phyloP scores from a whole-genome alignment of 2,888 invertebrate genomes.

The Ectobius pallidus region DNA sequence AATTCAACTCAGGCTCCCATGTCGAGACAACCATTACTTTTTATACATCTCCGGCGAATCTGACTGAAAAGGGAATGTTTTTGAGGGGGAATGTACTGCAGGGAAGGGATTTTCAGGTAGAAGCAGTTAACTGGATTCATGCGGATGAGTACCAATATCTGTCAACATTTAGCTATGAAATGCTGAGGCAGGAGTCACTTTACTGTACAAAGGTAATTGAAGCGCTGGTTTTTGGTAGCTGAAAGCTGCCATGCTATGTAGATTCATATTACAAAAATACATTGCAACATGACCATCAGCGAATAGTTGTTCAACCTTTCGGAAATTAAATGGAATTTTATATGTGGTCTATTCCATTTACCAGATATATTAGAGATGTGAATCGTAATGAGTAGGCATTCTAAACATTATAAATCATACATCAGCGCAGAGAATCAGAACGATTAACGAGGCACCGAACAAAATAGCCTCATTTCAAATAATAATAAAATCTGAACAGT shows the following conservation, averaged over 20 bases:
- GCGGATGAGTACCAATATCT: neutral
- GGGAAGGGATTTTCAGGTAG: neutral
- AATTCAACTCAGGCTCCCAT: no score
- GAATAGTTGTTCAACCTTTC: neutral
- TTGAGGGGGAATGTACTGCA: neutral
- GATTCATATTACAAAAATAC: neutral
- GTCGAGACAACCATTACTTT: no score
- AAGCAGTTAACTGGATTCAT: neutral
- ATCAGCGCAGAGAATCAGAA: no score
- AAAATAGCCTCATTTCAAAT: no score
- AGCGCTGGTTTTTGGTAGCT: neutral
- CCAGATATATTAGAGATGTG: no score
- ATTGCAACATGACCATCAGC: neutral
- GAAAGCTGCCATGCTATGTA: neutral
- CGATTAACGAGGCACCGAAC: no score
- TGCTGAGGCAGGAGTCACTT: neutral
- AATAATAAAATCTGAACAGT: no score
- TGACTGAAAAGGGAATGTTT: no score
- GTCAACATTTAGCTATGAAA: conserved; percentile 1
- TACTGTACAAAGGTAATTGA: conserved; percentile 2
- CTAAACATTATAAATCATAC: no score
- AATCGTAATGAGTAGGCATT: no score
- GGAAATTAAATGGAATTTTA: neutral
- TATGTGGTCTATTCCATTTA: no score
- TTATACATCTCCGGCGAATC: no score